Conservation (phyloP, 30 jellyfish, hydroid and myxozoan species). For the Cassiopea andromeda region DNA sequence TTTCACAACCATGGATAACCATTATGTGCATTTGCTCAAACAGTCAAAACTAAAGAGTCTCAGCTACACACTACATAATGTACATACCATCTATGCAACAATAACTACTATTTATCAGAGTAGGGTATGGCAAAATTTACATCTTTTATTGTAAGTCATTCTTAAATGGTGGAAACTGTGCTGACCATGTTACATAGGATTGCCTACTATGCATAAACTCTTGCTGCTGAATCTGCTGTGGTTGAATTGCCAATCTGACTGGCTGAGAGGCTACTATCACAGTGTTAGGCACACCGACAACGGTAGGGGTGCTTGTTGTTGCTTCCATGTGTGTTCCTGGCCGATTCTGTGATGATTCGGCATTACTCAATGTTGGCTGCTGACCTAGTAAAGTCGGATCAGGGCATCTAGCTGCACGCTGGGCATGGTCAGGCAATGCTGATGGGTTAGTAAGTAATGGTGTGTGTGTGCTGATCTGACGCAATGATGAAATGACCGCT, state of each 20-base stretch:
- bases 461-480: slow-evolving; percentile 72
- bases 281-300: slow-evolving; percentile 3
- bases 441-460: slow-evolving; percentile 64
- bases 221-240: slow-evolving; percentile 24
- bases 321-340: neutral
- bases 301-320: slow-evolving; percentile 1
- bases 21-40: neutral
- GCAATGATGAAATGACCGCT: slow-evolving; percentile 66
- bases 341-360: neutral
- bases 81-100: too few species aligned
- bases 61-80: too few species aligned
- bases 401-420: slow-evolving; percentile 28
- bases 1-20: neutral
- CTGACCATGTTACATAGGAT: slow-evolving; percentile 8
- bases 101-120: too few species aligned
- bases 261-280: slow-evolving; percentile 13
- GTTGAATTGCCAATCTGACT: slow-evolving; percentile 1
- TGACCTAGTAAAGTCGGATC: slow-evolving; percentile 70
- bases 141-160: neutral
- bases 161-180: neutral
- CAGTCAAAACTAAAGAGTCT: too few species aligned
- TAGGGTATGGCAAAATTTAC: too few species aligned
- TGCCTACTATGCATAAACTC: neutral
- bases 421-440: slow-evolving; percentile 64
- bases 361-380: neutral